These are phyloP conservation scores for Hirudinaria manillensis DNA, from an alignment of 2,888 invertebrate genomes.

Conservation along the genomic window DNA sequence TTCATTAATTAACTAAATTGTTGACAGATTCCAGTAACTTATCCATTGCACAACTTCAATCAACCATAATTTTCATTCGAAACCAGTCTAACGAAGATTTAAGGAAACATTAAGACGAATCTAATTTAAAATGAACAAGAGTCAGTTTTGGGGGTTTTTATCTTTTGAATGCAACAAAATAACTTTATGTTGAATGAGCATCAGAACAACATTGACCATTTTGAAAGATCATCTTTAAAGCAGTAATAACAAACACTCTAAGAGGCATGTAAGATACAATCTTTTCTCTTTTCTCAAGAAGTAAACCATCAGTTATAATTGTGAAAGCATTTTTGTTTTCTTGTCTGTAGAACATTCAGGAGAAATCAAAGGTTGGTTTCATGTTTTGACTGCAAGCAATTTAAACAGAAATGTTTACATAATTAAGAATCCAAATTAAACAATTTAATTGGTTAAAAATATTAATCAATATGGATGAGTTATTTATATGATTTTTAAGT, in stretches of 20 bases:
- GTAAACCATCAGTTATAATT: no score
- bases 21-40: no score
- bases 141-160: background rate
- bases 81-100: background rate
- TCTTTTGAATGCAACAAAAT: background rate
- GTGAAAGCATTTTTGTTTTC: no score
- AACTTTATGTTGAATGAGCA: no score
- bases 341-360: background rate
- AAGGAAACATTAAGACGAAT: background rate
- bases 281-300: no score
- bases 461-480: no score
- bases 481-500: no score
- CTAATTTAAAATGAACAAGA: background rate
- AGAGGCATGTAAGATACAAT: no score
- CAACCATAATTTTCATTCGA: background rate
- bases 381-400: slow-evolving; percentile 28
- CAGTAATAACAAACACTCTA: background rate
- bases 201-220: no score
- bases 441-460: no score
- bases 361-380: slow-evolving; percentile 32
- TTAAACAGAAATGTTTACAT: background rate
- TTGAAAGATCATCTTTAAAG: background rate
- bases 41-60: background rate
- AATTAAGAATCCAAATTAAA: no score
- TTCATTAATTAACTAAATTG: no score